phyloP scores from a whole-genome alignment of 2,113 vertebrate genomes.

The Phalacrocorax aristotelis region DNA sequence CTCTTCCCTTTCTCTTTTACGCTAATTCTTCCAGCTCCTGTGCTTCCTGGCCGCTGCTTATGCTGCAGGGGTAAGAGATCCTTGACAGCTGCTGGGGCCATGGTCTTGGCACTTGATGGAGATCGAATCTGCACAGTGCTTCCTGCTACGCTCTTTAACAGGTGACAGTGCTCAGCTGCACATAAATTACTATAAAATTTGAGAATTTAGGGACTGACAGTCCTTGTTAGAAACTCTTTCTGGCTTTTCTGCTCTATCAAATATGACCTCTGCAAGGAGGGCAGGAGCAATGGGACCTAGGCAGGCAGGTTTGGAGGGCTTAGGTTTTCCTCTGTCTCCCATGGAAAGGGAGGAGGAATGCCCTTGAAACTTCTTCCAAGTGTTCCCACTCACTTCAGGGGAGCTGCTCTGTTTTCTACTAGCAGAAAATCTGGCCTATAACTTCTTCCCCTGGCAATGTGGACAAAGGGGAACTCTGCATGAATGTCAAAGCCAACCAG shows the following conservation, averaged over 20 bases:
- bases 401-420: not conserved
- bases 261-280: not conserved
- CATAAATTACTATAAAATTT: not conserved
- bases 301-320: not conserved
- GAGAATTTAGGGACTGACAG: not conserved
- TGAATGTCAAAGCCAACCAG: not conserved
- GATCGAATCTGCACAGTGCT: not conserved
- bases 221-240: not conserved
- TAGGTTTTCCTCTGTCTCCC: not conserved
- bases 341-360: not conserved
- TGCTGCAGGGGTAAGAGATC: not conserved
- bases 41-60: not conserved
- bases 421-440: not conserved
- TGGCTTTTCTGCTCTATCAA: not conserved
- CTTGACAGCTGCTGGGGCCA: not conserved
- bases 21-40: not conserved
- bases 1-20: not conserved
- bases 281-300: not conserved
- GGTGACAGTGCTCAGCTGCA: not conserved
- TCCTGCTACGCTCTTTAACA: not conserved
- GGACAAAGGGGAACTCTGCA: not conserved
- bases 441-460: not conserved
- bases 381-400: not conserved
- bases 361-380: not conserved
- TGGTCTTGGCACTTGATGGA: not conserved